These are phyloP conservation scores for fruit fly (Drosophila melanogaster) DNA, from an alignment of 1,140 invertebrate genomes.

Conservation along the genomic window Release_6_plus_ISO1_MT NT_033777.3:9462001-9462500, in stretches of 20 bases:
- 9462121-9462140: conserved; percentile 79
- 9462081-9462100: conserved; percentile 79
- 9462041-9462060: conserved; percentile 57
- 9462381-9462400: conserved; percentile 40
- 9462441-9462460: conserved; percentile 42
- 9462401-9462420: conserved; percentile 36
- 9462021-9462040: conserved; percentile 13
- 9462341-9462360: conserved; percentile 53
- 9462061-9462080: conserved; percentile 80
- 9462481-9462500: conserved; percentile 47
- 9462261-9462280: conserved; percentile 83
- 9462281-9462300: conserved; percentile 84
- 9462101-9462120: conserved; percentile 76
- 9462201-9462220: not conserved
- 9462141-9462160: conserved; percentile 74
- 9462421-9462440: conserved; percentile 20
- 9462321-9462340: conserved; percentile 62
- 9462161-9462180: conserved; percentile 44
- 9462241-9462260: conserved; percentile 71
- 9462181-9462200: conserved; percentile 17
- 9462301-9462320: conserved; percentile 70
- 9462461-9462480: conserved; percentile 48
- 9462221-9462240: conserved; percentile 60
- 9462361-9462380: conserved; percentile 43
- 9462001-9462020: conserved; percentile 22